These are phyloP conservation scores for Alouatta palliata DNA, from an alignment of 2,113 vertebrate genomes.

Conservation along the genomic window DNA sequence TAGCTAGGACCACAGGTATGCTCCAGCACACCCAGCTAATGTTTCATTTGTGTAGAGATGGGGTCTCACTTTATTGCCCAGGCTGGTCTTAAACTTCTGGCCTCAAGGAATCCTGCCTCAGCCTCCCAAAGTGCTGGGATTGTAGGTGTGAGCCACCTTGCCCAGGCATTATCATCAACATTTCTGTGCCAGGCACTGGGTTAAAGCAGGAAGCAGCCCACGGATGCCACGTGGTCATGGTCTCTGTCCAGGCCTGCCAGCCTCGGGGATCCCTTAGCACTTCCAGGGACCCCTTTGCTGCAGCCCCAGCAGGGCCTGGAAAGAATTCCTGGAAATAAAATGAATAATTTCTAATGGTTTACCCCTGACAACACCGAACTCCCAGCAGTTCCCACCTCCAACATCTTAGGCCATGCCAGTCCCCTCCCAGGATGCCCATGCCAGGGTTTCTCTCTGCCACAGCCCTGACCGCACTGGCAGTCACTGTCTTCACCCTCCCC, in stretches of 20 bases:
- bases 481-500: background rate
- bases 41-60: no score
- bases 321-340: background rate
- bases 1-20: no score
- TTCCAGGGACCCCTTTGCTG: background rate
- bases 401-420: no score
- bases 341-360: background rate
- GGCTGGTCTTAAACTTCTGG: no score
- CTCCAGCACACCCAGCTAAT: no score
- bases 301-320: background rate
- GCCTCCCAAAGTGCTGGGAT: no score
- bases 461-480: background rate
- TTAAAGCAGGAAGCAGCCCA: background rate
- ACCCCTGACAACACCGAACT: background rate
- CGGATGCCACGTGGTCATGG: accelerated
- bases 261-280: background rate
- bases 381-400: background rate
- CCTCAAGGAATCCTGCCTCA: no score
- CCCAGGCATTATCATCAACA: background rate
- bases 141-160: no score
- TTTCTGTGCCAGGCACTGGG: background rate
- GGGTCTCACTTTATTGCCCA: no score
- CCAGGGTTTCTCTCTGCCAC: background rate
- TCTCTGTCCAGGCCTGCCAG: background rate
- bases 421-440: background rate